Evolutionary conservation across 1,140 invertebrate genomes (phyloP), one percentile per base, ranked within the genome.

Genomic region (Hestina assimilis): DNA sequence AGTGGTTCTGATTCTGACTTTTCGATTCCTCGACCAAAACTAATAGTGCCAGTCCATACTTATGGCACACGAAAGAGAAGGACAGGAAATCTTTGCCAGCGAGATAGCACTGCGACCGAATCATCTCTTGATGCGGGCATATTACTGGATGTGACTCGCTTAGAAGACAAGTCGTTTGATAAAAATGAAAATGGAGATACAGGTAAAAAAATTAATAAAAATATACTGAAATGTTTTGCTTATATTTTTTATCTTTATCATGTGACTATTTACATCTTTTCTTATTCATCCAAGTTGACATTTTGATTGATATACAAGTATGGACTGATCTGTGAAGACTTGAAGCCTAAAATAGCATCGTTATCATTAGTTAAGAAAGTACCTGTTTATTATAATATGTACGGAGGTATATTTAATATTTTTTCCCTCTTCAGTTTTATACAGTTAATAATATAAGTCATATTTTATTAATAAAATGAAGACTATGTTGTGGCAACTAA

Each of bases 1-100:
- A 84, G 81, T 60, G 86, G 88, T 46, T 90, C 89, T 4, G 89
- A 91, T 52, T 90, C 91, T 5, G 93, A 94, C 60, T 96, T 96
- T 83, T 90, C 91, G 31, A 96, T 96, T 79, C 95, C 95, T 0
- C 88, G 95, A 68, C 95, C 95, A 9, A 93, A 95, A 74, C 90
- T 96, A 53, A 95, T 96, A 68, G 95, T 96, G 47, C 95, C 95
- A 35, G 94, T 96, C 48, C 95, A 96, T 88, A 95, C 95, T 1
- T 96, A 96, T 79, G 95, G 94, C 20, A 92, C 92, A 42, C 89
- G 94, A 53, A 93, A 93, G 61, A 89, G 95, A 46, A 90, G 94
- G 52, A 96, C 95, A n/a, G 95, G 95, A 4, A 94, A 93, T 88
- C 80, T 92, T 40, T 83, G 89, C 72, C 80, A 91, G 52, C 72